Evolutionary conservation across 2,797 vertebrate genomes (phyloP).

Genomic region (Amblyraja radiata): DNA sequence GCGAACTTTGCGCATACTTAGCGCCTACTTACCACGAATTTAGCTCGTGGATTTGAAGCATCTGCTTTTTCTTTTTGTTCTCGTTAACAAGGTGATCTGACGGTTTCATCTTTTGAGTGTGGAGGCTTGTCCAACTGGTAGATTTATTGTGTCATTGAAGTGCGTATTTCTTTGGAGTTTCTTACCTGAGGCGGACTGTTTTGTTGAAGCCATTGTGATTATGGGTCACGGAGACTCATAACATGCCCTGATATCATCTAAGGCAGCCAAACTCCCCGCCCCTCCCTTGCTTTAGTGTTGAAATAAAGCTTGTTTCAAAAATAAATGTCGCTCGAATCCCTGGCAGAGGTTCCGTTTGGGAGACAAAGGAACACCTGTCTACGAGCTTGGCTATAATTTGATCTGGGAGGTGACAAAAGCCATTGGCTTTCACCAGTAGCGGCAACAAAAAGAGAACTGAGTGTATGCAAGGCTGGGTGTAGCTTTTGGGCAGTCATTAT

Average conservation of each 20-base stretch:
- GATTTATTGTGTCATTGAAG: neutral
- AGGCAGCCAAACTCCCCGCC: neutral
- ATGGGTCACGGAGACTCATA: too few species aligned
- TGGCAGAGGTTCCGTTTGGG: neutral
- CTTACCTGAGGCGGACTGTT: neutral
- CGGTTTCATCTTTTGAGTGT: too few species aligned
- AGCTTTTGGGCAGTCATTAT: neutral
- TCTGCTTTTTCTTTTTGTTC: too few species aligned
- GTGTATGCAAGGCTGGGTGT: neutral
- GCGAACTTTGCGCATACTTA: too few species aligned
- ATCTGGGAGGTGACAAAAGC: neutral
- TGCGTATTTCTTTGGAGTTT: neutral
- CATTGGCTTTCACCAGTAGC: neutral
- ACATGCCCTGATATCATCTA: neutral
- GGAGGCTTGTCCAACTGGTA: neutral
- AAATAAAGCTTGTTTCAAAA: neutral
- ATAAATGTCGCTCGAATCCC: neutral
- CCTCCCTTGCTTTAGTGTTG: neutral
- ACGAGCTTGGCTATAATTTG: neutral
- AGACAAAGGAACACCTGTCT: neutral
- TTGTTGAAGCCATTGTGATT: neutral
- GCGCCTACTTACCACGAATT: too few species aligned
- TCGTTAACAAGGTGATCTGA: too few species aligned
- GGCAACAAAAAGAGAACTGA: too few species aligned
- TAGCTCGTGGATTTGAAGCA: too few species aligned